Conservation (phyloP, 2,113 vertebrate species). For the Aphyosemion australe region DNA sequence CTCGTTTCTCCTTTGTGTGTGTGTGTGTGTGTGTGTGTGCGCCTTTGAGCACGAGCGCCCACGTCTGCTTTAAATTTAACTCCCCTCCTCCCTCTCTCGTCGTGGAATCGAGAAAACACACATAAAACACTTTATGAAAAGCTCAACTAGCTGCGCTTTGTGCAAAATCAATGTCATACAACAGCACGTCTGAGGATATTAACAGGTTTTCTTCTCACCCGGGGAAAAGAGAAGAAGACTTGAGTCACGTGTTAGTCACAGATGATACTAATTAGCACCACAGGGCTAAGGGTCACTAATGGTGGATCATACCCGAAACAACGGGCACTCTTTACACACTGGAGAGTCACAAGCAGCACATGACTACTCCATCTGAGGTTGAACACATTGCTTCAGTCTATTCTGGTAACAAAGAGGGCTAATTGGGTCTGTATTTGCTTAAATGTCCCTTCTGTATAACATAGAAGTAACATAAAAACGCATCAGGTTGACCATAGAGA, state of each 20-base stretch:
- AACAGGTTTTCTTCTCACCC: constrained; percentile 32
- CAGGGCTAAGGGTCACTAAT: constrained; percentile 51
- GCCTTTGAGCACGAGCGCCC: constrained; percentile 21
- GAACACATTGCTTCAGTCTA: constrained; percentile 14
- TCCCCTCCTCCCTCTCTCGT: background rate
- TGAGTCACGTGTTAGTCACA: constrained; percentile 50
- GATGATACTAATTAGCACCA: constrained; percentile 61
- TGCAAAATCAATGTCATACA: constrained; percentile 30
- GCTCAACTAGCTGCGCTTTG: constrained; percentile 6
- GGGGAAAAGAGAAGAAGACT: constrained; percentile 5
- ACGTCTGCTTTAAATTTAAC: constrained; percentile 42
- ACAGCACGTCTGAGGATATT: constrained; percentile 33
- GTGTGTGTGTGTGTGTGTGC: constrained; percentile 1
- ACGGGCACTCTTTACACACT: constrained; percentile 47
- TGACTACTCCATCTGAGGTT: constrained; percentile 45
- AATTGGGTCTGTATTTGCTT: constrained; percentile 29
- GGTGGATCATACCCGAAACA: constrained; percentile 47
- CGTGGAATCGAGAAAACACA: constrained; percentile 10
- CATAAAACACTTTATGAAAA: constrained; percentile 27
- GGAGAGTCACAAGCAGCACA: constrained; percentile 54
- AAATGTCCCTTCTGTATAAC: constrained; percentile 22
- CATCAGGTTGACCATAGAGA: constrained; percentile 14
- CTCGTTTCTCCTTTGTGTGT: constrained; percentile 32
- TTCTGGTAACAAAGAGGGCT: constrained; percentile 28
- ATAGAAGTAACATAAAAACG: constrained; percentile 26